Base-by-base conservation (phyloP, 92 coral and sea anemone species). In the Metridium senile region DNA sequence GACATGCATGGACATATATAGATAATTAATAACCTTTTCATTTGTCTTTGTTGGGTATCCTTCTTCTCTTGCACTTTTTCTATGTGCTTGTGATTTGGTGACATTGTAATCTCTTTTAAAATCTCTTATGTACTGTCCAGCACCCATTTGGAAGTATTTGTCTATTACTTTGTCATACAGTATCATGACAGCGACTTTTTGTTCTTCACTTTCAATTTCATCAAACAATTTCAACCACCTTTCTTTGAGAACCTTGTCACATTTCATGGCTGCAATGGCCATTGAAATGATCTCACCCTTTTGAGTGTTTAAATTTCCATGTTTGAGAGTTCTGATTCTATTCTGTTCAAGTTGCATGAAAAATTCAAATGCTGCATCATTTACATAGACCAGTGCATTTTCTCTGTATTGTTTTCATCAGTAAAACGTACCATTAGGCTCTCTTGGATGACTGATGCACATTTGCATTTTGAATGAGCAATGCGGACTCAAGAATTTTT, bases 61-160 rank as follows among this genome's bases (percentile, higher is more conserved):
- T 77, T 70, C 62, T 62, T 83, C 65, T 83, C 78, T 28, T 51
- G 72, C 39, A 83, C 78, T 43, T 26, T 83, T 83, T 28, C 83
- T 65, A 47, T 76, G 88, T 10, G 82, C 88, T 73, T 83, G 78
- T 17, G 82, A 70, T 33, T 77, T 77, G 27, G 78, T 68, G 17
- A 76, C 39, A 57, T 83, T 77, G 46, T 76, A 64, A 51, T 83
- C 88, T 27, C 88, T 74, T 70, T 62, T 76, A 52, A 83, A 83
- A 70, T 83, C 83, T 13, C 56, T 32, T 17, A 82, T 81, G 39
- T 54, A 82, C 51, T 82, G 83, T 27, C 83, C 83, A 66, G 77
- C 81, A 13, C 88, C 88, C 88, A 83, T 83, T 47, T 71, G 75
- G 56, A 83, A 76, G 74, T 83, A 83, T 61, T 59, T 69, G 28